Conservation (phyloP, 2,888 invertebrate species). For the Hirtodrosophila duncani region DNA sequence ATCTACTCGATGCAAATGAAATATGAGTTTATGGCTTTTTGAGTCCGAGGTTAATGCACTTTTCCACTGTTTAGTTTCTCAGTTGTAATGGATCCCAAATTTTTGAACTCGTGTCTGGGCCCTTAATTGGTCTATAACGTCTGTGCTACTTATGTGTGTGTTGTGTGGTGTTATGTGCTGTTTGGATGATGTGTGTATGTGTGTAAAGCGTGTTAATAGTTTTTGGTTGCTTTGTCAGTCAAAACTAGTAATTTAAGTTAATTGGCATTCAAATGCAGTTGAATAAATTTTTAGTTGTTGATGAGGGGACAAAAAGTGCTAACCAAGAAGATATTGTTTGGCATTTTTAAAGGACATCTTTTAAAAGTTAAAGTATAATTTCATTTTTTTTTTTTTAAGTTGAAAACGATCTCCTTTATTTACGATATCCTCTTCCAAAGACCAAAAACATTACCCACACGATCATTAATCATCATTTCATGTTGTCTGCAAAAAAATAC, state of each 20-base stretch:
- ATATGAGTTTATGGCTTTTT: constrained; percentile 22
- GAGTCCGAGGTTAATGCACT: constrained; percentile 63
- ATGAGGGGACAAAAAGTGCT: constrained; percentile 15
- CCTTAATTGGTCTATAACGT: constrained; percentile 54
- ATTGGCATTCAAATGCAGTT: constrained; percentile 72
- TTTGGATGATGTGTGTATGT: constrained; percentile 5
- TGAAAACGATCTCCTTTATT: too few relatives aligned
- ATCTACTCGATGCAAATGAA: constrained; percentile 51
- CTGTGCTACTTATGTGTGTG: constrained; percentile 19
- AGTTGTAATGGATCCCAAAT: constrained; percentile 27
- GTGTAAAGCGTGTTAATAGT: constrained; percentile 43
- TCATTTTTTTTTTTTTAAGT: too few relatives aligned
- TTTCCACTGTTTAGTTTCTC: neutral
- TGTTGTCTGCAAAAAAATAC: too few relatives aligned
- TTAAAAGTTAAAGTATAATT: constrained; percentile 66
- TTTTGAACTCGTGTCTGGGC: constrained; percentile 15
- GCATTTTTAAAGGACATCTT: constrained; percentile 42
- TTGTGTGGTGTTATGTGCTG: neutral
- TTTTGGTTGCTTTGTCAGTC: constrained; percentile 58
- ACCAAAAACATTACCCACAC: constrained; percentile 27
- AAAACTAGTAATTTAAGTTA: constrained; percentile 67
- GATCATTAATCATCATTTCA: constrained; percentile 44
- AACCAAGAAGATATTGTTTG: constrained; percentile 3
- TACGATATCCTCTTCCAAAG: too few relatives aligned
- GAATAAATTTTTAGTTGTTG: constrained; percentile 53